These are phyloP conservation scores for Emesis furor DNA, from an alignment of 2,888 invertebrate species.

Conservation along the genomic window DNA sequence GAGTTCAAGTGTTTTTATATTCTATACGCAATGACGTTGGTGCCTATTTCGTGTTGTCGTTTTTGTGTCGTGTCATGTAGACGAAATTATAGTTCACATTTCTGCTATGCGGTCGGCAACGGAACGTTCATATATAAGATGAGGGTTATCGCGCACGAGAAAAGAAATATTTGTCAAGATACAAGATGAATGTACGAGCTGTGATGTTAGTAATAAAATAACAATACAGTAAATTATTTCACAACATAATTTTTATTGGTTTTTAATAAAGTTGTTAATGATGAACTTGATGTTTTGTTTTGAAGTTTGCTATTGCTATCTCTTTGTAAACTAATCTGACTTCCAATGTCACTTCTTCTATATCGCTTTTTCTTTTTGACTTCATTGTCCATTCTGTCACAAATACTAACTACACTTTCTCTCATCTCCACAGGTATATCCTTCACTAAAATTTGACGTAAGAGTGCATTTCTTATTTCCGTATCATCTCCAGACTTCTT, in stretches of 20 bases:
- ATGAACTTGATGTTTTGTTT: background rate
- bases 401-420: constrained; percentile 81
- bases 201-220: no score
- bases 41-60: no score
- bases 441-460: constrained; percentile 83
- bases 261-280: background rate
- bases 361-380: constrained; percentile 81
- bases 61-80: no score
- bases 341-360: constrained; percentile 77
- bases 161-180: no score
- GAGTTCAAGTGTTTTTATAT: no score
- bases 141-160: no score
- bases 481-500: constrained; percentile 70
- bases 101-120: no score
- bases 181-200: no score
- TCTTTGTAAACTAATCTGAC: constrained; percentile 74
- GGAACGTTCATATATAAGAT: no score
- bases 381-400: constrained; percentile 81
- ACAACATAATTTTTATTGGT: background rate
- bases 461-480: constrained; percentile 79
- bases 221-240: background rate
- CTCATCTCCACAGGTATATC: constrained; percentile 84
- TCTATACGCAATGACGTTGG: no score
- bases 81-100: no score
- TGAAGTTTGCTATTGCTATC: background rate